Base-by-base conservation (phyloP, 2,113 vertebrate species). In the Megaceryle torquata region DNA sequence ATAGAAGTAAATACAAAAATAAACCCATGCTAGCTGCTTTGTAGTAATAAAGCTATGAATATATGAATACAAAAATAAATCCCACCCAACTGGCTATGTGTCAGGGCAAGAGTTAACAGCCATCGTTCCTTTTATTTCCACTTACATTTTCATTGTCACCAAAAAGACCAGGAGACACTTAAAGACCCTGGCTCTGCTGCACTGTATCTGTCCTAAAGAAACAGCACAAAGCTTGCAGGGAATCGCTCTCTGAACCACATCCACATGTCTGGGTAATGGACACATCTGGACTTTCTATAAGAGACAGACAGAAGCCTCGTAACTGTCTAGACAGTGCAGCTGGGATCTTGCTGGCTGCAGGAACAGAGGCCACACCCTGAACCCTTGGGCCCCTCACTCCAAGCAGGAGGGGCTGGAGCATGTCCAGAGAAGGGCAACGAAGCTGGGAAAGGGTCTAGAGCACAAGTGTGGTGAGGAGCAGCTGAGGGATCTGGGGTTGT, bases 261-360 rank as follows among this genome's bases (percentile, higher is more conserved):
- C 16, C 50, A 29, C 15, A 5, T 4, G 3, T 2, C 5, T 35
- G 24, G 24, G 20, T 13, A 25, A 28, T 0, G 4, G 3, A 24
- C 39, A n/a, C 44, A 37, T 33, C 50, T 64, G 68, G 35, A 24
- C 13, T 67, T 26, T 5, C 59, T 60, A 3, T 8, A n/a, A 16
- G 0, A 15, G 33, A 19, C 48, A 56, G 48, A 29, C 54, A 61
- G 26, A 8, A 54, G 41, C 2, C 63, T 29, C 29, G 1, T 5
- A 48, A 10, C 61, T 76, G 71, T 21, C 72, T 44, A 21, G 44
- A 77, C 24, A 0, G 57, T 25, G 37, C 46, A 71, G 91, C 65
- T 29, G 46, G 59, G 64, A 29, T 86, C 64, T 4, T 11, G 31
- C 31, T 56, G 72, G 15, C 79, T 50, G 57, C 41, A 53, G 51